These are phyloP conservation scores for Drosophila mimetica DNA, from an alignment of 2,888 invertebrate genomes.

Conservation along the genomic window DNA sequence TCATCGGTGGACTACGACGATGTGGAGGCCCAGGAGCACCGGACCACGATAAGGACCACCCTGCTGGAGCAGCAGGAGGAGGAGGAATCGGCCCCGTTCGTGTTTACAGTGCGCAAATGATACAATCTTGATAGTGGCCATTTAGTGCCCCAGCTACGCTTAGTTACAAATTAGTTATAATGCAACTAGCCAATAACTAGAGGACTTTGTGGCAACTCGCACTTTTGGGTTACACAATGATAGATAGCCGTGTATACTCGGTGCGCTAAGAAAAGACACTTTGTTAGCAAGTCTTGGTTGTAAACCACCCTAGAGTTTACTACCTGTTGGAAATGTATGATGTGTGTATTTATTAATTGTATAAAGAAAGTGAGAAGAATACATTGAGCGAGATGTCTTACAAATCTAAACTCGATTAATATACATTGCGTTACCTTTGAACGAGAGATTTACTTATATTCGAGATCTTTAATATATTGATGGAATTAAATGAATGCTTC, in stretches of 20 bases:
- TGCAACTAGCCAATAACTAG: conserved; percentile 25
- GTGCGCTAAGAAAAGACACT: conserved; percentile 36
- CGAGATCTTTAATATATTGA: too few species aligned
- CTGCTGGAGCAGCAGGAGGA: conserved; percentile 82
- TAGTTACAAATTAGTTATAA: conserved; percentile 37
- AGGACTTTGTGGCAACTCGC: conserved; percentile 13
- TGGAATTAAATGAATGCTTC: too few species aligned
- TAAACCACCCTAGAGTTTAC: not conserved
- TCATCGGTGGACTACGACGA: conserved; percentile 84
- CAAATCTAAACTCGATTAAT: conserved; percentile 1
- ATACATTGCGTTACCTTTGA: conserved; percentile 5
- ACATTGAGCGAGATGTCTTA: conserved; percentile 13
- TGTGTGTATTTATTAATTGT: conserved; percentile 46
- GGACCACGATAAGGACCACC: conserved; percentile 58
- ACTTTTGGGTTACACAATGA: conserved; percentile 11
- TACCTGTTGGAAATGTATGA: conserved; percentile 22
- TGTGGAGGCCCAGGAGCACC: conserved; percentile 81
- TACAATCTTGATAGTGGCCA: conserved; percentile 40
- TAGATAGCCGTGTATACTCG: conserved; percentile 9
- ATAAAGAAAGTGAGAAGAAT: conserved; percentile 19
- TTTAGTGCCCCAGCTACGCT: conserved; percentile 24
- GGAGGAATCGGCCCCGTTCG: conserved; percentile 83
- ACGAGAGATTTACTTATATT: conserved; percentile 2
- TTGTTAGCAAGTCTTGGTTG: conserved; percentile 17
- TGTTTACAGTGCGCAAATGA: conserved; percentile 82